These are phyloP conservation scores for Astreopora myriophthalma DNA, from an alignment of 64 coral and sea anemone species.

Conservation along the genomic window DNA sequence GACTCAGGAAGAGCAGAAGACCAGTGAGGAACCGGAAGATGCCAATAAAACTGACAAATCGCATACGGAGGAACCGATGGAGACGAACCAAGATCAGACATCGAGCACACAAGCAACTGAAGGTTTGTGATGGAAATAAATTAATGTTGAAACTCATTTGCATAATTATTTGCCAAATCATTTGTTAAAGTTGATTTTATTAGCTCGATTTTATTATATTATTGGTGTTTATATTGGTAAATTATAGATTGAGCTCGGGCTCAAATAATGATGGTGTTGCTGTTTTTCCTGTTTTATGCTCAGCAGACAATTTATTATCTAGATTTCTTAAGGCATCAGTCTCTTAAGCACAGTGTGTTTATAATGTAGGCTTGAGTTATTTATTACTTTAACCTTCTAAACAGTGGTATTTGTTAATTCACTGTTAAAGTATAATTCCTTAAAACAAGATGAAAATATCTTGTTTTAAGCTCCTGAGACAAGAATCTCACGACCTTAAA, in stretches of 20 bases:
- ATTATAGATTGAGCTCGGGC: too few species aligned
- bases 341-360: background rate
- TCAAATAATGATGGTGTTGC: too few species aligned
- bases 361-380: background rate
- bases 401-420: too few species aligned
- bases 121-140: background rate
- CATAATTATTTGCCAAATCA: background rate
- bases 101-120: background rate
- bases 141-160: background rate
- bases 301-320: too few species aligned
- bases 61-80: slow-evolving; percentile 9
- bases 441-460: background rate
- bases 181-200: background rate
- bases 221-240: too few species aligned
- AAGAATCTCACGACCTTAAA: background rate
- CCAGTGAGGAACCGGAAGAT: background rate
- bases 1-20: background rate
- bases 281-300: too few species aligned
- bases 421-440: background rate
- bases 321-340: too few species aligned
- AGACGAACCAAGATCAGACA: background rate
- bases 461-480: background rate
- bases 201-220: background rate
- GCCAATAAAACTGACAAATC: background rate
- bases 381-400: too few species aligned